A percentile compares a stretch with the other conserved stretches of the same genome.
Conservation (phyloP, 2,888 invertebrate species). For the Dascillus cervinus region DNA sequence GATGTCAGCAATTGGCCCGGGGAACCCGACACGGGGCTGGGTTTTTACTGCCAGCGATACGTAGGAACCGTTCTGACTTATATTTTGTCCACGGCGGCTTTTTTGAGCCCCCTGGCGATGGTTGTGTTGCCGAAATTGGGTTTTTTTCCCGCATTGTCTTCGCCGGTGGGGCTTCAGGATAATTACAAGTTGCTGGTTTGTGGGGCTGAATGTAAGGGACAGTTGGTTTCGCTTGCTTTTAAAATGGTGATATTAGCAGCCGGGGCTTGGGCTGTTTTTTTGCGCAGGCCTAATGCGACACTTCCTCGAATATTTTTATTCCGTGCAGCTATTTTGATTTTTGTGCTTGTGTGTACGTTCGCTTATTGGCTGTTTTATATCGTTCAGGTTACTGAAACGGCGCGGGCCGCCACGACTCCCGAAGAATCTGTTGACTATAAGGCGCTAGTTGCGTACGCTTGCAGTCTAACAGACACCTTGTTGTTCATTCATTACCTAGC, state of each 20-base stretch:
- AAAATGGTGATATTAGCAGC: constrained; percentile 82
- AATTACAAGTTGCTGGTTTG: constrained; percentile 69
- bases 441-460: constrained; percentile 85
- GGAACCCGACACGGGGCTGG: constrained; percentile 65
- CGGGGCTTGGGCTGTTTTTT: constrained; percentile 89
- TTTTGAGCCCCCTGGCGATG: constrained; percentile 91
- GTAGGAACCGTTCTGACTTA: constrained; percentile 74
- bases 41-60: constrained; percentile 73
- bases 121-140: constrained; percentile 87
- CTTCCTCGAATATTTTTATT: constrained; percentile 89
- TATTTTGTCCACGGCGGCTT: constrained; percentile 72
- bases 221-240: constrained; percentile 83
- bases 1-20: constrained; percentile 77
- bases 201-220: constrained; percentile 89
- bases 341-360: constrained; percentile 86
- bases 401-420: constrained; percentile 69
- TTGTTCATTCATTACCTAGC: constrained; percentile 92
- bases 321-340: constrained; percentile 78
- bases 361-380: constrained; percentile 98
- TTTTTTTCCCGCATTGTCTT: constrained; percentile 68
- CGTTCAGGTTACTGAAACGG: constrained; percentile 79
- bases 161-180: constrained; percentile 61
- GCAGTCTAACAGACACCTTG: constrained; percentile 87
- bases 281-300: constrained; percentile 75
- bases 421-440: constrained; percentile 79